Evolutionary conservation across 2,888 invertebrate genomes (phyloP).

Genomic region (Trissoscelio sp.): DNA sequence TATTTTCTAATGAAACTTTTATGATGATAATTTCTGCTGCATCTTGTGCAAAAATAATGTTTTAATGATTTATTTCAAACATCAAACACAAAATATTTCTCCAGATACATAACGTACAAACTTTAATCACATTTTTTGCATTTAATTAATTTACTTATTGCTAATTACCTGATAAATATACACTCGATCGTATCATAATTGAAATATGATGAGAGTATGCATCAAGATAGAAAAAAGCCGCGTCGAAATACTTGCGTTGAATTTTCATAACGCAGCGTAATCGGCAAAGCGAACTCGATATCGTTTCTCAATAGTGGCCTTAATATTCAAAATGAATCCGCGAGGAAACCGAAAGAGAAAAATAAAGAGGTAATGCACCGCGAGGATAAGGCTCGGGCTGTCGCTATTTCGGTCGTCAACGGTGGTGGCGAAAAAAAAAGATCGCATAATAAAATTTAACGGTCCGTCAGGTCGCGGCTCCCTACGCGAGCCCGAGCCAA

Average conservation of each 20-base stretch:
- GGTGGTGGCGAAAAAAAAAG: constrained; percentile 58
- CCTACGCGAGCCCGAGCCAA: constrained; percentile 71
- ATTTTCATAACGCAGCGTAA: constrained; percentile 20
- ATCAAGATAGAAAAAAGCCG: constrained; percentile 26
- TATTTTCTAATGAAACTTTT: no score
- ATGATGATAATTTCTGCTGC: no score
- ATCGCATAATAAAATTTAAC: constrained; percentile 80
- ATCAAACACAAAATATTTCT: no score
- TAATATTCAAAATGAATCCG: constrained; percentile 58
- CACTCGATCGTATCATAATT: constrained; percentile 12
- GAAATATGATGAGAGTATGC: constrained; percentile 21
- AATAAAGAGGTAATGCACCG: constrained; percentile 69
- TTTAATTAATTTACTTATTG: constrained; percentile 26
- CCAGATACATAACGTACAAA: neutral
- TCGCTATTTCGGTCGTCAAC: constrained; percentile 58
- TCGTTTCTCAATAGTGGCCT: constrained; percentile 64
- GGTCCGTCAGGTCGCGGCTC: constrained; percentile 76
- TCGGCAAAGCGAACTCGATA: constrained; percentile 34
- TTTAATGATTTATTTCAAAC: no score
- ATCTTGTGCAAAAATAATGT: no score
- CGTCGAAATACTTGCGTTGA: constrained; percentile 35
- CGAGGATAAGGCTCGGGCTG: constrained; percentile 34
- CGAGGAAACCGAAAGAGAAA: constrained; percentile 60
- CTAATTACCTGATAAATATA: constrained; percentile 34
- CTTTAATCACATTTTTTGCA: neutral